Conservation (phyloP, 2,888 invertebrate genomes). For the Lepetodrilus schrolli region DNA sequence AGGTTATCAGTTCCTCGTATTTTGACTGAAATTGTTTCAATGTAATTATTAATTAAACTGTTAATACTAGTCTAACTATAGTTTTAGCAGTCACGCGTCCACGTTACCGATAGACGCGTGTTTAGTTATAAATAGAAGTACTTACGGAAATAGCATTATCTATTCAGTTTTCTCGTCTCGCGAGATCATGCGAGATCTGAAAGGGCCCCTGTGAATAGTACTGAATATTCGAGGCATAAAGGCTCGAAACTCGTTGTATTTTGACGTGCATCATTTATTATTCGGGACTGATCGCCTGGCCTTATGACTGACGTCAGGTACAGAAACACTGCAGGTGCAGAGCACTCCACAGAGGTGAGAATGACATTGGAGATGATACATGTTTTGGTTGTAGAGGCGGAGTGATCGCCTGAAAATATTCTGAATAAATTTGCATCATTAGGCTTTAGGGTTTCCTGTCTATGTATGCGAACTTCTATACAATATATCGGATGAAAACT, state of each 20-base stretch:
- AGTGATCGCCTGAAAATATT: neutral
- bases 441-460: too few species aligned
- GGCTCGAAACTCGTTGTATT: neutral
- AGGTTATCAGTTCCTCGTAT: too few species aligned
- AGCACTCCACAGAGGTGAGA: slow-evolving; percentile 1
- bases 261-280: neutral
- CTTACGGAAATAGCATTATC: neutral
- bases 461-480: too few species aligned
- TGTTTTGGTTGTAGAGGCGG: neutral
- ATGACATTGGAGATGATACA: neutral
- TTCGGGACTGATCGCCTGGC: neutral
- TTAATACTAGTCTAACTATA: too few species aligned
- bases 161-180: neutral
- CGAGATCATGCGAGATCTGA: slow-evolving; percentile 12
- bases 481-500: too few species aligned
- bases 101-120: too few species aligned
- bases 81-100: too few species aligned
- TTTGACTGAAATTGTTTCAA: too few species aligned
- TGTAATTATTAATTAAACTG: too few species aligned
- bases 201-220: slow-evolving; percentile 12
- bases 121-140: too few species aligned
- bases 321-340: slow-evolving; percentile 8
- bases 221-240: neutral
- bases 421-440: slow-evolving; percentile 21
- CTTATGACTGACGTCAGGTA: slow-evolving; percentile 8